Percentiles rank a stretch among this genome's conserved stretches.
phyloP scores from a whole-genome alignment of 2,113 vertebrate species.

The Esox niger region DNA sequence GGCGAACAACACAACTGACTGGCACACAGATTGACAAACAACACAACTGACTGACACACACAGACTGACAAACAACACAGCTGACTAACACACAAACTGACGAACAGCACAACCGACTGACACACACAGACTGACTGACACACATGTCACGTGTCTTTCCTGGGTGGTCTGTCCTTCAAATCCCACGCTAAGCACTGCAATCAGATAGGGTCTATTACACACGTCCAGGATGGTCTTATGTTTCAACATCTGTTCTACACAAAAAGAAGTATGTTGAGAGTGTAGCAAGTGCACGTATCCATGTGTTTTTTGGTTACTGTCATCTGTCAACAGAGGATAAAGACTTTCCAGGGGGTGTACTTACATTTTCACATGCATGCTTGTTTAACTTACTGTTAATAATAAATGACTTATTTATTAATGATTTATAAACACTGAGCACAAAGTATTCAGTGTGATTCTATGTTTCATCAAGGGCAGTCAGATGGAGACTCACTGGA shows the following conservation, averaged over 20 bases:
- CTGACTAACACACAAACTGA: slow-evolving; percentile 17
- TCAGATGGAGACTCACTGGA: not conserved
- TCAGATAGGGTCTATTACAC: slow-evolving; percentile 31
- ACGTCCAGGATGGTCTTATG: slow-evolving; percentile 40
- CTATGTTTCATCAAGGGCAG: not conserved
- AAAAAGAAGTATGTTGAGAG: slow-evolving; percentile 10
- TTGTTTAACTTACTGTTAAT: not conserved
- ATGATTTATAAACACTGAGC: not conserved
- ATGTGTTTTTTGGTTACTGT: no score
- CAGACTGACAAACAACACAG: not conserved
- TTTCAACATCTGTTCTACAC: slow-evolving; percentile 46
- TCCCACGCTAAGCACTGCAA: not conserved
- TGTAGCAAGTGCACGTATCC: no score
- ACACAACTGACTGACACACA: slow-evolving; percentile 19
- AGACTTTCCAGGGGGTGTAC: not conserved
- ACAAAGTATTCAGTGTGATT: not conserved
- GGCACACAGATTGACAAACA: not conserved
- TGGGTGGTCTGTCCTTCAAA: slow-evolving; percentile 53
- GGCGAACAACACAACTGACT: slow-evolving; percentile 10
- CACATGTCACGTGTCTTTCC: slow-evolving; percentile 14
- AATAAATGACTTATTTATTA: not conserved
- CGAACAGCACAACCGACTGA: slow-evolving; percentile 7
- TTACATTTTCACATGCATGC: no score
- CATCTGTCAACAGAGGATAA: no score
- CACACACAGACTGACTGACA: no score